phyloP scores from a whole-genome alignment of 2,113 vertebrate genomes.

The Physeter macrocephalus region DNA sequence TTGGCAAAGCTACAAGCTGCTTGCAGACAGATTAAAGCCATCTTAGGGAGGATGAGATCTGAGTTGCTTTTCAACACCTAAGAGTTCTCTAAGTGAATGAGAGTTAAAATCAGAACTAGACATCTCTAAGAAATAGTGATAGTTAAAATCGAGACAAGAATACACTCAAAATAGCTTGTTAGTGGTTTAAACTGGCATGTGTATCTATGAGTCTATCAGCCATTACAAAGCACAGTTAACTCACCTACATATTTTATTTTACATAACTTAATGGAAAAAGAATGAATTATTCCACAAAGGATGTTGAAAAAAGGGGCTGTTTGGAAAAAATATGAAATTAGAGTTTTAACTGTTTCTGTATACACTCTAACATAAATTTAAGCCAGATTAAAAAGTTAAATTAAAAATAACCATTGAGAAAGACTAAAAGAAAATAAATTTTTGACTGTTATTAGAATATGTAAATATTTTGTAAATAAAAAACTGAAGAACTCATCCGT shows the following conservation, averaged over 20 bases:
- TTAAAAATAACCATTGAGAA: background rate
- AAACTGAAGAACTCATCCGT: background rate
- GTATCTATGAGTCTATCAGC: background rate
- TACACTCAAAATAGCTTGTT: background rate
- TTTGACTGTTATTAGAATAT: background rate
- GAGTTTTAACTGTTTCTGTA: background rate
- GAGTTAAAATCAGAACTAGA: conserved; percentile 18
- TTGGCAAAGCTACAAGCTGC: conserved; percentile 49
- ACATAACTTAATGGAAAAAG: background rate
- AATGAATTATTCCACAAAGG: background rate
- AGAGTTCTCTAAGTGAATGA: conserved; percentile 14
- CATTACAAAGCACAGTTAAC: background rate
- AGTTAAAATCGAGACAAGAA: background rate
- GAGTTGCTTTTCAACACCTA: conserved; percentile 46
- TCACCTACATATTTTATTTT: background rate
- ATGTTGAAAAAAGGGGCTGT: background rate
- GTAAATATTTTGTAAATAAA: conserved; percentile 32
- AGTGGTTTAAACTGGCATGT: background rate
- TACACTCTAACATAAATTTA: background rate
- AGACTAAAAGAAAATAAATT: background rate
- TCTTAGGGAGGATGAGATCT: conserved; percentile 52
- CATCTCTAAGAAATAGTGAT: background rate
- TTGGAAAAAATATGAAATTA: conserved; percentile 6
- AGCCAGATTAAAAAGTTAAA: background rate
- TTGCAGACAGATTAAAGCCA: conserved; percentile 61